Evolutionary conservation across 37 sponge, comb jelly and placozoan genomes (phyloP), one percentile per base, ranked within the genome.

Genomic region (Oopsacas minuta): DNA sequence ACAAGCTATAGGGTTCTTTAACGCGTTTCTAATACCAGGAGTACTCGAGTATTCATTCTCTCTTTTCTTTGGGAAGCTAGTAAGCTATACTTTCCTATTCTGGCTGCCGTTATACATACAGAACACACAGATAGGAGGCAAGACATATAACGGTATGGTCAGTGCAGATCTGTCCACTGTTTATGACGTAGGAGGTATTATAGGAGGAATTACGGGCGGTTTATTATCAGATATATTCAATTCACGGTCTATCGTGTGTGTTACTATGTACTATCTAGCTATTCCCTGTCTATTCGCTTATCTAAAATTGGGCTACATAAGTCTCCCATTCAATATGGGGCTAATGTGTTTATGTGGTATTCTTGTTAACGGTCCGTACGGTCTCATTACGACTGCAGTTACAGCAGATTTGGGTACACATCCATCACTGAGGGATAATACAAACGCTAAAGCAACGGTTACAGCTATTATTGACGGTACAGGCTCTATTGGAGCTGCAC

Each of bases 61-160:
- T 36, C 91, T 95, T 36, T 95, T 95, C 90, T 95, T 92, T 84
- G 83, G 89, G 35, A 95, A 95, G 84, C 75, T 95, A 23, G 93
- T 95, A 20, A 52, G 81, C 83, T 95, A 92, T 83, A 91, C 93
- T 37, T 95, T 95, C 82, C 90, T 90, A 82, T 95, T 89, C 85
- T 95, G 95, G 91, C 87, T 95, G 1, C 95, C 95, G 1, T 81
- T 86, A 39, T 95, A 90, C 86, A 84, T 89, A 35, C 46, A 81
- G 61, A 52, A 38, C 38, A 34, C 37, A 1, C 37, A 34, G 36
- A 36, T 82, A 12, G 75, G 75, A 3, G 75, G 75, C 36, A n/a
- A 37, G 23, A 25, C 22, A n/a, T 83, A 37, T 15, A 82, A 82
- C 38, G 38, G 36, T 22, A 82, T 37, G 38, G 23, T 36, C 17